phyloP scores from a whole-genome alignment of 2,888 invertebrate species.

The Chrysolina haemoptera region DNA sequence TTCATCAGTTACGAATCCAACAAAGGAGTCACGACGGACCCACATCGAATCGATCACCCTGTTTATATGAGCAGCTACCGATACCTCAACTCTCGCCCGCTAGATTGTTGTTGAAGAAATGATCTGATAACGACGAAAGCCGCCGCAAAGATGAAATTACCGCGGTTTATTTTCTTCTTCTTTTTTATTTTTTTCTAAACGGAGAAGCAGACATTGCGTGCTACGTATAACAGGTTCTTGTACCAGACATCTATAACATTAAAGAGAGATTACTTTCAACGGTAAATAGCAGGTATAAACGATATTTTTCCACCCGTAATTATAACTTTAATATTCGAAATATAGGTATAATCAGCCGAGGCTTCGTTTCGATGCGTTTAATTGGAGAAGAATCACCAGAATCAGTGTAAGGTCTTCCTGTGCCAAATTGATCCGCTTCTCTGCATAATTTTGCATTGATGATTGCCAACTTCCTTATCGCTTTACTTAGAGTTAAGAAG shows the following conservation, averaged over 20 bases:
- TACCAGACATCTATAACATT: conserved; percentile 53
- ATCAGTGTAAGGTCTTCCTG: conserved; percentile 27
- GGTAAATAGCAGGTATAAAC: conserved; percentile 41
- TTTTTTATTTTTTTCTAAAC: conserved; percentile 54
- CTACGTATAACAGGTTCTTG: conserved; percentile 59
- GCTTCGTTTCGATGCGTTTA: conserved; percentile 34
- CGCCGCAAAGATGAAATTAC: conserved; percentile 60
- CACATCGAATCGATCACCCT: not conserved
- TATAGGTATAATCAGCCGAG: conserved; percentile 38
- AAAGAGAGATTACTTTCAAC: conserved; percentile 51
- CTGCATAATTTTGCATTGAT: conserved; percentile 5
- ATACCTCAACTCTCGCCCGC: conserved; percentile 30
- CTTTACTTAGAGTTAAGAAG: not conserved
- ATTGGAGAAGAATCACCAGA: conserved; percentile 32
- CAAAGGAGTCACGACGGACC: not conserved
- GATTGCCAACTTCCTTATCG: conserved; percentile 5
- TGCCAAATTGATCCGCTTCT: conserved; percentile 20
- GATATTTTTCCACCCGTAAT: conserved; percentile 35
- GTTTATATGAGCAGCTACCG: conserved; percentile 2
- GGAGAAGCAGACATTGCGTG: conserved; percentile 59
- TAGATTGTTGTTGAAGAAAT: conserved; percentile 40
- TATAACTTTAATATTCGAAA: conserved; percentile 43
- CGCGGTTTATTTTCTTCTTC: conserved; percentile 54
- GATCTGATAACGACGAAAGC: conserved; percentile 57
- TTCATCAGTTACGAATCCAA: not conserved